Percentiles rank a stretch among this genome's conserved stretches.
phyloP scores from a whole-genome alignment of 2,888 invertebrate species.

The Zelleria hepariella region DNA sequence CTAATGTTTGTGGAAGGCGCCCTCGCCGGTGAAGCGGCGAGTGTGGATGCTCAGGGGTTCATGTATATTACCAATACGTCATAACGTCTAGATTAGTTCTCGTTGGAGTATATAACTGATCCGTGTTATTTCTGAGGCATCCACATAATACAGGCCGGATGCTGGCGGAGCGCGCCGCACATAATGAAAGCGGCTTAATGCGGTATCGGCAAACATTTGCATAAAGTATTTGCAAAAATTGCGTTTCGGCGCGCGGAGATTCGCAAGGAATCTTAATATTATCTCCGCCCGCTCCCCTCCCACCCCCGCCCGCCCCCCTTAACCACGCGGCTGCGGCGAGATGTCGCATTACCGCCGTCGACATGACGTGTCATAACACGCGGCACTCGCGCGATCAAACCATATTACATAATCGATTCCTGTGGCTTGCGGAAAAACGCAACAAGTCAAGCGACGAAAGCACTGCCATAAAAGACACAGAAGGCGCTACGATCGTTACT shows the following conservation, averaged over 20 bases:
- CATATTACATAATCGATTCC: not conserved
- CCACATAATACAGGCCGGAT: not conserved
- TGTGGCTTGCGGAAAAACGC: not conserved
- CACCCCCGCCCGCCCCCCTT: not conserved
- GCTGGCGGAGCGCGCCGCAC: constrained; percentile 9
- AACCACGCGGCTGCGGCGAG: not conserved
- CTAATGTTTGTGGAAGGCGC: not conserved
- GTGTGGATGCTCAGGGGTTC: not conserved
- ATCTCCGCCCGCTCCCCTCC: constrained; percentile 5
- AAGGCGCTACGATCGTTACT: too few relatives aligned
- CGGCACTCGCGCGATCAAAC: not conserved
- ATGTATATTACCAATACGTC: not conserved
- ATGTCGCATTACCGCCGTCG: not conserved
- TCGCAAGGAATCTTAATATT: constrained; percentile 40
- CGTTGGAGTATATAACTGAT: constrained; percentile 38
- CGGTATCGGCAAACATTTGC: constrained; percentile 50
- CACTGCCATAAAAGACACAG: too few relatives aligned
- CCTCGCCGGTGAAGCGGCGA: not conserved
- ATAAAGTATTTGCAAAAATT: constrained; percentile 54
- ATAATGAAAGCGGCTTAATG: constrained; percentile 47
- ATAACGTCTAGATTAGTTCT: constrained; percentile 30
- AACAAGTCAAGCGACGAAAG: not conserved
- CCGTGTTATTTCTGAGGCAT: constrained; percentile 5
- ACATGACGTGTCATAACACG: not conserved
- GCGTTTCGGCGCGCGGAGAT: constrained; percentile 28